Conservation (phyloP, 2,888 invertebrate genomes). For the Polia nebulosa region DNA sequence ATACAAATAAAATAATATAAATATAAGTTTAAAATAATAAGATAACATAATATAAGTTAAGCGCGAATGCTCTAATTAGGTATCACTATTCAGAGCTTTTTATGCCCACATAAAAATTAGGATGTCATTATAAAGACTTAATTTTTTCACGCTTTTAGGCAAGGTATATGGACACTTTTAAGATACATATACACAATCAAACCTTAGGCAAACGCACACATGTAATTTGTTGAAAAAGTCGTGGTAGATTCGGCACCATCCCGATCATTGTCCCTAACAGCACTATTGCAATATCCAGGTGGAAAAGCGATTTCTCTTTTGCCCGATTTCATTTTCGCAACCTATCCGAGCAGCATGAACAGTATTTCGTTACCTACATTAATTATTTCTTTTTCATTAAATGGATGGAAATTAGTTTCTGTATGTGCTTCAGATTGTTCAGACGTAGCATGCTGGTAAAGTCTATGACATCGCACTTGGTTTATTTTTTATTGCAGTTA, state of each 20-base stretch:
- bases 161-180: conserved; percentile 32
- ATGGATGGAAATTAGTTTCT: conserved; percentile 52
- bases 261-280: conserved; percentile 44
- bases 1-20: neutral
- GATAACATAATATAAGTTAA: neutral
- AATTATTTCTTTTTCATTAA: conserved; percentile 48
- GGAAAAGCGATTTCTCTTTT: conserved; percentile 38
- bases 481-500: conserved; percentile 38
- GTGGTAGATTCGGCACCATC: conserved; percentile 30
- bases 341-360: conserved; percentile 55
- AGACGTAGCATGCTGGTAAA: conserved; percentile 53
- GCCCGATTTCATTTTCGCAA: conserved; percentile 46
- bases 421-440: conserved; percentile 60
- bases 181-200: conserved; percentile 26
- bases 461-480: conserved; percentile 29
- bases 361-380: conserved; percentile 51
- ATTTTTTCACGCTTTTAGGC: conserved; percentile 32
- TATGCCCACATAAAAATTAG: conserved; percentile 4
- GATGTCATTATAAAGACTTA: neutral
- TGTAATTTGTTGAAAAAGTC: conserved; percentile 20
- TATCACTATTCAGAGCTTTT: neutral
- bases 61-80: neutral
- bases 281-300: conserved; percentile 41
- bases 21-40: neutral
- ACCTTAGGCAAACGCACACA: conserved; percentile 39